Evolutionary conservation across 2,797 vertebrate species (phyloP), one percentile per base, ranked within the genome.

Genomic region (Arctocebus calabarensis): DNA sequence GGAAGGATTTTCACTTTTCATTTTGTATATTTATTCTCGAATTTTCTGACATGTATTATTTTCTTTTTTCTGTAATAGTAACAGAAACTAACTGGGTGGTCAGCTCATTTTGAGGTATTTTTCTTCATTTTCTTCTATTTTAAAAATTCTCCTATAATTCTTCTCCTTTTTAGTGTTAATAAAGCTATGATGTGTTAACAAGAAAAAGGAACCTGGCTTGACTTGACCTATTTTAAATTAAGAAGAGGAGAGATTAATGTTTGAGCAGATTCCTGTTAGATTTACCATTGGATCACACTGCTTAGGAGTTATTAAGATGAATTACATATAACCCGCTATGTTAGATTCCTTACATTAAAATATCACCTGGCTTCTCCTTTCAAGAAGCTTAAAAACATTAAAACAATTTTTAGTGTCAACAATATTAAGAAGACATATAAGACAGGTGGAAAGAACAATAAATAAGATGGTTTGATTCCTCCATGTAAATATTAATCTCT

Each of bases 371-470:
- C 5, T 6, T 32, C 23, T 83, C 48, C 87, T 95, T 94, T 91
- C 22, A 73, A 81, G 57, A 87, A 84, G 43, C 22, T 93, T 91
- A 95, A 96, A 97, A 55, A 78, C 71, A 91, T 73, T 81, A 90
- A 84, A 70, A 75, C 83, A 87, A 74, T 34, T 95, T 94, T 83
- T 73, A 96, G 91, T n/a, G 61, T 77, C 70, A 92, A 92, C 5
- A 57, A 73, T 73, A 83, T 74, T 75, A 94, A 83, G 55, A 93
- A 88, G 48, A 92, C 5, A 88, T 25, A 85, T 66, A 90, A 48
- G 52, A n/a, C 43, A 66, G 66, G 29, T 48, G n/a, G 79, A 86
- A 84, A 84, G 71, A 91, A 73, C n/a, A 59, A 57, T 70, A 55
- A 66, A 52, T 55, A 93, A 25, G 70, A 59, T 81, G 73, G 9